Base-by-base conservation (phyloP, 2,797 vertebrate species). In the Trichosurus vulpecula region DNA sequence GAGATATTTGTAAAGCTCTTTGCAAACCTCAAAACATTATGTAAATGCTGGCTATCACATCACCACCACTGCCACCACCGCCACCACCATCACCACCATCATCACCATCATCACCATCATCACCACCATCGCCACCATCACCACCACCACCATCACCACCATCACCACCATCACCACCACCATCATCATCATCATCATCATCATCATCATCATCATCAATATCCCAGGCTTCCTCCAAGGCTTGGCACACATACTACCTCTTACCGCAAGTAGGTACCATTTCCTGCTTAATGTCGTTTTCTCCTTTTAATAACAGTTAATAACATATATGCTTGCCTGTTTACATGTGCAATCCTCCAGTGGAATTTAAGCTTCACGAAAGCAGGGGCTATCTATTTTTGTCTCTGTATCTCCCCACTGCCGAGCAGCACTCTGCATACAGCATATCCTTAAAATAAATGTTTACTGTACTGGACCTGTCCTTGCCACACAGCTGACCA, bases 191-290 rank as follows among this genome's bases (percentile, higher is more conserved):
- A n/a, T n/a, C n/a, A n/a, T n/a, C n/a, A n/a, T n/a, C n/a, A n/a
- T n/a, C n/a, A 2, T 8, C 27, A 12, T 35, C 19, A 6, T n/a
- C 13, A n/a, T 66, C 5, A n/a, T 19, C 0, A 3, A 3, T 6
- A n/a, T n/a, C 61, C 12, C 5, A 19, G 35, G 1, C 6, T n/a
- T n/a, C n/a, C 35, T 41, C n/a, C 16, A 8, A 41, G 61, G 5
- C 35, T 16, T 74, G 19, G 6, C 8, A 47, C n/a, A 74, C 0
- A 13, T 66, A 16, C 35, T 19, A n/a, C 35, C 16, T 61, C 56
- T 30, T 9, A 14, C 35, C 13, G 41, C 74, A 74, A n/a, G 66
- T 2, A 8, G 6, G 61, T 19, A 74, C 13, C 58, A 19, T 47
- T 47, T 81, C n/a, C 66, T 74, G 66, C n/a, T 74, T 22, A n/a